Base-by-base conservation (phyloP, 2,797 vertebrate genomes). In the Enteromius afrohamiltoni region DNA sequence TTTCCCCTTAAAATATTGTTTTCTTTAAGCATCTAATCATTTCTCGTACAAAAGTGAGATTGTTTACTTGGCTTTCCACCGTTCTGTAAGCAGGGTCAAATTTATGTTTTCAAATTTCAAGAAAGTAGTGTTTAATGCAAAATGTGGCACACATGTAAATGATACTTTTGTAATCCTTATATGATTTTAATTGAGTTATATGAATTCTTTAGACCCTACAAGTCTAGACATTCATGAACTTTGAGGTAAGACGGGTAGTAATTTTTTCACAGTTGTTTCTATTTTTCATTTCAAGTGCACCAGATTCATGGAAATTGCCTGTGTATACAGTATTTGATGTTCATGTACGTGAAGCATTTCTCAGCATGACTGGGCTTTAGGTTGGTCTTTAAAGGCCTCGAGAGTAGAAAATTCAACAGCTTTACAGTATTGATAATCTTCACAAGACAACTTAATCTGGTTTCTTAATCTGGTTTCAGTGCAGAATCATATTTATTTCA, bases 401-500 rank as follows among this genome's bases (percentile, higher is more conserved):
- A 40, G 40, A 49, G 26, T 34, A 34, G 69, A 29, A 31, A 82
- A 49, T 60, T 73, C 80, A 31, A 37, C 60, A 77, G 47, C 6
- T 23, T 82, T 80, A 70, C 86, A 26, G 77, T 82, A 51, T 71
- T 70, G 77, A 85, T 85, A 29, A 77, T 83, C 74, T 87, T 79
- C 75, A 67, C 80, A 84, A 84, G 37, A 75, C 80, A 74, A 47
- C 62, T 62, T 55, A 65, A 82, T 76, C 83, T 84, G 80, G 37
- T 74, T 80, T 37, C n/a, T 29, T 29, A 29, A 29, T 29, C 29
- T 29, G 29, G 29, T 29, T 29, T 29, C 31, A 14, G 42, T 64
- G 42, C 45, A 37, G 16, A 82, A 40, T 53, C 10, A 40, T 21
- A n/a, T 64, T 81, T 74, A 64, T 51, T 82, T 74, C n/a, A 75